Conservation (phyloP, 1,140 invertebrate species). For the Tachypleus tridentatus region DNA sequence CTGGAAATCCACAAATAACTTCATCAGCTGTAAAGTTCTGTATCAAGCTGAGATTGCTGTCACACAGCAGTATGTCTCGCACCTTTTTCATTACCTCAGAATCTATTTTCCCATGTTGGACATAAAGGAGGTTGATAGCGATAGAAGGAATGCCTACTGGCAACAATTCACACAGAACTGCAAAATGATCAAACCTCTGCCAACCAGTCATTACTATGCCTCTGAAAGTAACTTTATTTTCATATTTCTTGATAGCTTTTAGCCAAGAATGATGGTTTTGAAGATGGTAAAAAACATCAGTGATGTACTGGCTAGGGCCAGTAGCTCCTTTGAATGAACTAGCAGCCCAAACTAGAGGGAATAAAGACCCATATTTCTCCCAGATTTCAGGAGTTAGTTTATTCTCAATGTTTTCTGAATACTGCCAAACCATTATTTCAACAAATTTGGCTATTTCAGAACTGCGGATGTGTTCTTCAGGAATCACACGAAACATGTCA, state of each 20-base stretch:
- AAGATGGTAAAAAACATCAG: constrained; percentile 37
- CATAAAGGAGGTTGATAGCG: constrained; percentile 33
- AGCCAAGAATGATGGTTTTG: constrained; percentile 39
- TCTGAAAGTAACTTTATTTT: constrained; percentile 29
- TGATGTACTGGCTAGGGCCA: constrained; percentile 32
- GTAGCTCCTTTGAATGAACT: constrained; percentile 47
- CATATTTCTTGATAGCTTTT: constrained; percentile 26
- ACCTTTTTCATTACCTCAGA: constrained; percentile 14
- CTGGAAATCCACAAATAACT: constrained; percentile 29
- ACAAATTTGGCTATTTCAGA: constrained; percentile 26
- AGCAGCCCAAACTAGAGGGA: constrained; percentile 44
- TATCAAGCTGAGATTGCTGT: constrained; percentile 14
- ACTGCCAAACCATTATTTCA: constrained; percentile 27
- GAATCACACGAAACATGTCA: constrained; percentile 42
- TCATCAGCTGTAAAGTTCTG: constrained; percentile 21
- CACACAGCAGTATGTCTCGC: constrained; percentile 22
- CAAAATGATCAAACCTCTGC: constrained; percentile 52
- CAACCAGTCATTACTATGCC: constrained; percentile 44
- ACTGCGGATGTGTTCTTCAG: constrained; percentile 27
- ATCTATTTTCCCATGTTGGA: constrained; percentile 19
- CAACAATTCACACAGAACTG: constrained; percentile 49
- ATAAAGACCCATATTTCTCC: constrained; percentile 40
- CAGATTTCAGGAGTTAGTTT: constrained; percentile 35
- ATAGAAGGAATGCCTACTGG: constrained; percentile 49
- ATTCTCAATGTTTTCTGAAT: constrained; percentile 18